Evolutionary conservation across 2,113 vertebrate species (phyloP).

Genomic region (Crotophaga sulcirostris): DNA sequence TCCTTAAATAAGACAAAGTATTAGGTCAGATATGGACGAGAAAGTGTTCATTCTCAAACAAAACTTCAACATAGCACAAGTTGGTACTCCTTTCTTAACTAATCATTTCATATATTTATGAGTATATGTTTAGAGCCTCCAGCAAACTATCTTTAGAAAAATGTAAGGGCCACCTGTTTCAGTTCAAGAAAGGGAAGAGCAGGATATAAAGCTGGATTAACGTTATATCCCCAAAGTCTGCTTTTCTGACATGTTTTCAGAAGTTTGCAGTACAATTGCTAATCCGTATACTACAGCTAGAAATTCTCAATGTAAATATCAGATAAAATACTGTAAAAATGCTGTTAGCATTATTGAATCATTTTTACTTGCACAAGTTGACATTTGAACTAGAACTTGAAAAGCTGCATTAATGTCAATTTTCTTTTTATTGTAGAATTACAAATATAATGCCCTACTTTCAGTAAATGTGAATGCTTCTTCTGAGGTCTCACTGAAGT

Average conservation of each 20-base stretch:
- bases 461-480: background rate
- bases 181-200: background rate
- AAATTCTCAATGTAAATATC: background rate
- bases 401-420: background rate
- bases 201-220: background rate
- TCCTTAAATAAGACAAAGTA: too few relatives aligned
- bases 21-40: background rate
- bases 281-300: background rate
- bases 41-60: background rate
- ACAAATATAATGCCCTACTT: background rate
- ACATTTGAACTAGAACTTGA: background rate
- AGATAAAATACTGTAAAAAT: background rate
- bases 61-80: background rate
- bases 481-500: background rate
- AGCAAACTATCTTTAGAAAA: background rate
- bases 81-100: background rate
- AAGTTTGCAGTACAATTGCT: background rate
- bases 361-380: background rate
- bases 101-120: fast-evolving
- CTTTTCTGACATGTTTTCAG: background rate
- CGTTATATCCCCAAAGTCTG: background rate
- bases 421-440: background rate
- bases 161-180: background rate
- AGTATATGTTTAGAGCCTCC: background rate
- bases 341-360: background rate